Conservation (phyloP, 2,113 vertebrate genomes). For the Desmodus rotundus region DNA sequence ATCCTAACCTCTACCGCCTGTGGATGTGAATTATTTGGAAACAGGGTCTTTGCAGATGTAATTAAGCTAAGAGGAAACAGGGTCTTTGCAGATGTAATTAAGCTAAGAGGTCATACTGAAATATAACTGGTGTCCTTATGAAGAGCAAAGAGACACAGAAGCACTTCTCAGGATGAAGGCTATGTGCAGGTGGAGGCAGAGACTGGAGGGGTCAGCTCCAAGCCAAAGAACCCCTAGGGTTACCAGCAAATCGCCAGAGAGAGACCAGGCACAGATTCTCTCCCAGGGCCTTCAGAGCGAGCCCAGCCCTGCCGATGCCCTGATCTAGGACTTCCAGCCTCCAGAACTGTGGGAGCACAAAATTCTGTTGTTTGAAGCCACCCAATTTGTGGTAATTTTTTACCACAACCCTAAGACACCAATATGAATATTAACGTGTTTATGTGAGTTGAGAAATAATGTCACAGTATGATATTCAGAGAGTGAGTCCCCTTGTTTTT, state of each 20-base stretch:
- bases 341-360: not conserved
- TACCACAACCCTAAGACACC: not conserved
- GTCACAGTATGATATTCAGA: not conserved
- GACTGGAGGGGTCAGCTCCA: too few relatives aligned
- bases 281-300: not conserved
- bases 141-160: not conserved
- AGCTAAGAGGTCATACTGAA: not conserved
- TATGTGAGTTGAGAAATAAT: not conserved
- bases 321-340: not conserved
- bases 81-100: not conserved
- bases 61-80: not conserved
- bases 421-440: not conserved
- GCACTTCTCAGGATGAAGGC: not conserved
- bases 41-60: not conserved
- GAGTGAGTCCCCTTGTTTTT: not conserved
- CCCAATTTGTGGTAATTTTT: not conserved
- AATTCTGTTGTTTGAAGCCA: not conserved
- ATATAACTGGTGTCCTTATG: not conserved
- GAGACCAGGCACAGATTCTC: too few relatives aligned
- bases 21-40: not conserved
- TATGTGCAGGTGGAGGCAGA: not conserved
- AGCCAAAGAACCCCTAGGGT: too few relatives aligned
- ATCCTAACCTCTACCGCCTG: not conserved
- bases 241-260: not conserved
- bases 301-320: too few relatives aligned